Evolutionary conservation across 2,113 vertebrate genomes (phyloP), one percentile per base, ranked within the genome.

Genomic region (Ovibos moschatus): DNA sequence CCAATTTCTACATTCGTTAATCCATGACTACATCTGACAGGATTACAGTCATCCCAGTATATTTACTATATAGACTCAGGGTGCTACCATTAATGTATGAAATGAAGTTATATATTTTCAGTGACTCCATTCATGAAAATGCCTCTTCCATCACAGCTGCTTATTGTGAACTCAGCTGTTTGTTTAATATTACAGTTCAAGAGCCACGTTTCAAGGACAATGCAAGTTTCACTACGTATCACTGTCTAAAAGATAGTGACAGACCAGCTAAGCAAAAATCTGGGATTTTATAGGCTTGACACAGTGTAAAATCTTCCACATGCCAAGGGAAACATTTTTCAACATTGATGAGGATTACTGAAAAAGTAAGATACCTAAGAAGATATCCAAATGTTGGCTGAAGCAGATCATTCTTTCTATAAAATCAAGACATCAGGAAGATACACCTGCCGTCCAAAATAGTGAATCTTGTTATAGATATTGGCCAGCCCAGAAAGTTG

Each of bases 71-170:
- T 92, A 98, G 97, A 93, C 85, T 40, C 28, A 43, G 57, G 92
- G 79, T 30, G 60, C 84, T 95, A 97, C 83, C 81, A 97, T 71
- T 98, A 97, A 97, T 94, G 51, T 96, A 94, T 98, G 83, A 86
- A 98, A 98, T 88, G 60, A 98, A 94, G 64, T 71, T 97, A 97
- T 81, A 92, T 74, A 98, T 79, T 97, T 98, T 97, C 94, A 98
- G 91, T 98, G 95, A 97, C 83, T 98, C 84, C 25, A 98, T 98
- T 98, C 94, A 98, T 91, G 94, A 98, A 98, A 97, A 98, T 91
- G 82, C 1, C 43, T 98, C 98, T 98, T 97, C 89, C 98, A 55
- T 95, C 96, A 96, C 55, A 97, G 15, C 19, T 95, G 96, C 3
- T 28, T 97, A 81, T n/a, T 98, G 91, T 90, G 78, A 97, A 55